Base-by-base conservation (phyloP, 2,888 invertebrate genomes). In the Blastobasis lacticolella region DNA sequence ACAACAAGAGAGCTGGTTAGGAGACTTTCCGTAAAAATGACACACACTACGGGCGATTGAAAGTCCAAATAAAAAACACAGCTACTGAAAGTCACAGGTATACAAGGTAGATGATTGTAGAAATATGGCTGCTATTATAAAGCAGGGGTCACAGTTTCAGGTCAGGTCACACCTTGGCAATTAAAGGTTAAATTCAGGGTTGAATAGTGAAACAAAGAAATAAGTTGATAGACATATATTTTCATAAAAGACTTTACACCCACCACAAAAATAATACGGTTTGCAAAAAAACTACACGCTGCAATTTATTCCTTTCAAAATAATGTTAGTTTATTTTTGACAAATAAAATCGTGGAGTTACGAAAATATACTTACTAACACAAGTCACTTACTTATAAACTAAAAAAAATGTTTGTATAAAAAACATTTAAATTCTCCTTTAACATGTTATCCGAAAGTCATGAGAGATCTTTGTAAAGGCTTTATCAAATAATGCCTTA, bases 381-480 rank as follows among this genome's bases (percentile, higher is more conserved):
- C 63, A 60, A 64, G 61, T 58, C 61, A 64, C 63, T 59, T 53
- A 62, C 67, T 65, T 71, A 68, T 71, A 70, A 70, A 61, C 73
- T 66, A 75, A 63, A 23, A 23, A 23, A 23, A 66, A 71, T 74
- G 69, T 75, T 67, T 69, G 68, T 72, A 74, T 66, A 66, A 68
- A 68, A 68, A 71, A 66, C 65, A 62, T 57, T 56, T 61, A 69
- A 59, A 59, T 64, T 56, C 57, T 60, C 64, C 64, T 64, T 64
- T 64, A 61, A 62, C 69, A 66, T 64, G 60, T 66, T 64, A 75
- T 73, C 78, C 79, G 78, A 85, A 80, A 73, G 66, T 67, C 66
- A 72, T 71, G 73, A 69, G 87, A 87, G 86, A 87, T 87, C 86
- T 69, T 76, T 73, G 63, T 57, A 80, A 82, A 75, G 65, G 58